A percentile compares a stretch with the other conserved stretches of the same genome.
These are phyloP conservation scores for Syrphus vitripennis DNA, from an alignment of 2,888 invertebrate species.

Conservation along the genomic window DNA sequence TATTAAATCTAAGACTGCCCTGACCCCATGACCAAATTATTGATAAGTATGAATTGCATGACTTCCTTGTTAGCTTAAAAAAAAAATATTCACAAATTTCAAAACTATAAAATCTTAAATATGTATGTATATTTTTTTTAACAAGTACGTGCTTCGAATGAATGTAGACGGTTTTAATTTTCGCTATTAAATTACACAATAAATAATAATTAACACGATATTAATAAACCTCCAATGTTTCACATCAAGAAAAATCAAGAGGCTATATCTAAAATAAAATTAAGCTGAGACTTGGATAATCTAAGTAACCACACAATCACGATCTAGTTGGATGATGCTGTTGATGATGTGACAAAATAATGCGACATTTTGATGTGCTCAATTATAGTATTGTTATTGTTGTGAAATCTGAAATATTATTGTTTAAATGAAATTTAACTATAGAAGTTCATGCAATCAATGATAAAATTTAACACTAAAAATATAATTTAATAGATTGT, in stretches of 20 bases:
- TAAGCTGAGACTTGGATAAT: slow-evolving; percentile 26
- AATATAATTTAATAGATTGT: not conserved
- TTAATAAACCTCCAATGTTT: not conserved
- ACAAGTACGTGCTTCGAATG: not conserved
- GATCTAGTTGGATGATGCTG: slow-evolving; percentile 43
- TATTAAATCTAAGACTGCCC: no score
- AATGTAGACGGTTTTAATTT: slow-evolving; percentile 1
- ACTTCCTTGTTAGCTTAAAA: not conserved
- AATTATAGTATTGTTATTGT: not conserved
- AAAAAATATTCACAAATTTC: not conserved
- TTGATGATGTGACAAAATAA: slow-evolving; percentile 48
- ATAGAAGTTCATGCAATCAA: not conserved
- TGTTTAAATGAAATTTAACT: slow-evolving; percentile 23
- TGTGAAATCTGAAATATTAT: slow-evolving; percentile 4
- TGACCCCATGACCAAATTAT: no score
- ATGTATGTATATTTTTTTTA: not conserved
- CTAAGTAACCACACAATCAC: slow-evolving; percentile 51
- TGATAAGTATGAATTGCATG: no score
- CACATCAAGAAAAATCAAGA: not conserved
- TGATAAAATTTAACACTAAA: not conserved
- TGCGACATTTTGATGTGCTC: slow-evolving; percentile 23
- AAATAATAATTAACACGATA: not conserved
- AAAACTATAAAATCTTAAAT: not conserved
- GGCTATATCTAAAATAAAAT: not conserved
- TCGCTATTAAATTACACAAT: not conserved